Evolutionary conservation across 92 coral and sea anemone genomes (phyloP), one percentile per base, ranked within the genome.

Genomic region (Actinernus sp.): DNA sequence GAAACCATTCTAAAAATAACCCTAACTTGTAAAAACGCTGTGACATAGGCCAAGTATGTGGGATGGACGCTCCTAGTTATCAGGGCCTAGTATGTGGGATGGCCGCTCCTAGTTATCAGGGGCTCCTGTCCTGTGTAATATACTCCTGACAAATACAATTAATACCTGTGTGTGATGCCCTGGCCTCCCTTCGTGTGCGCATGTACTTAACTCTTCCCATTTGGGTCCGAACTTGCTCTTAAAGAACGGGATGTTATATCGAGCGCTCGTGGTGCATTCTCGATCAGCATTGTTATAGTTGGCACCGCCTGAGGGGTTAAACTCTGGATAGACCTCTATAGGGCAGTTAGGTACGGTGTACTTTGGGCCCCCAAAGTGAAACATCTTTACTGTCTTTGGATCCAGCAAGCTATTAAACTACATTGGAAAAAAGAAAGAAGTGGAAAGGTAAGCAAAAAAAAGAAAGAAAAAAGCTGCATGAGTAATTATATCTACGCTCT

Each of bases 121-220:
- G n/a, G n/a, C n/a, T n/a, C n/a, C n/a, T n/a, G n/a, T n/a, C n/a
- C n/a, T n/a, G n/a, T n/a, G n/a, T n/a, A n/a, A n/a, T n/a, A n/a
- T n/a, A n/a, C n/a, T n/a, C n/a, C n/a, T n/a, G n/a, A n/a, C n/a
- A n/a, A n/a, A n/a, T n/a, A n/a, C n/a, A n/a, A n/a, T n/a, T n/a
- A 39, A 51, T 39, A 93, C 98, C 84, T 93, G 98, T 21, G 98
- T 93, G 74, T 93, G 98, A 68, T 93, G 97, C 13, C 97, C 97
- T 62, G 98, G 98, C 65, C 98, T 82, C 22, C 93, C 98, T 51
- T 93, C 98, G 41, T 93, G 98, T 1, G 91, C 91, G 59, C 68
- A 74, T n/a, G 67, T 63, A 44, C 73, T 63, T 78, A 91, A 67
- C 23, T 90, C 85, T 5, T 55, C 71, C 48, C 77, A 93, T 54